phyloP scores from a whole-genome alignment of 2,888 invertebrate genomes.

The Elegia similella region DNA sequence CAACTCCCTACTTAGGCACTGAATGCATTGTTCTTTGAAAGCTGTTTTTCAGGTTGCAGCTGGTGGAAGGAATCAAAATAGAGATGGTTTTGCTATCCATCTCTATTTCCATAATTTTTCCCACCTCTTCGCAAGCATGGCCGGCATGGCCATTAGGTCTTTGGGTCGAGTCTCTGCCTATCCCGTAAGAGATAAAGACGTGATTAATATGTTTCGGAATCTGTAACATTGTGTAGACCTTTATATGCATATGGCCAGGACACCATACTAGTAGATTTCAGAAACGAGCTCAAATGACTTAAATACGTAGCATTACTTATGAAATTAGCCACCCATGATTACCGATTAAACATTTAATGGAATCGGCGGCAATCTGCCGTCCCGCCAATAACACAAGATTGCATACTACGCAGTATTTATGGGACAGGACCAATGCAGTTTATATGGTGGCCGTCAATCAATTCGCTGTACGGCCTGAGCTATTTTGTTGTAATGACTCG shows the following conservation, averaged over 20 bases:
- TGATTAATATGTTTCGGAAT: too few relatives aligned
- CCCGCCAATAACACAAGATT: conserved; percentile 24
- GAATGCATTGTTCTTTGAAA: too few relatives aligned
- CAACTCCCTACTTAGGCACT: too few relatives aligned
- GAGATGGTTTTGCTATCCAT: too few relatives aligned
- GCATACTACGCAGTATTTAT: conserved; percentile 22
- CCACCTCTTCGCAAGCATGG: too few relatives aligned
- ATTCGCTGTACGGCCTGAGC: conserved; percentile 1
- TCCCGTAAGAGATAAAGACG: too few relatives aligned
- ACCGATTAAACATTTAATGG: conserved; percentile 30
- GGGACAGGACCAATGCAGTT: conserved; percentile 14
- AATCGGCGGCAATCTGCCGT: conserved; percentile 24
- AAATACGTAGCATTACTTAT: conserved; percentile 8
- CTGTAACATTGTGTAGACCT: too few relatives aligned
- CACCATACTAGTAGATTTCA: not conserved
- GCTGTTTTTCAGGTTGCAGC: too few relatives aligned
- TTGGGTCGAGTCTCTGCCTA: too few relatives aligned
- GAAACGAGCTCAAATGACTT: not conserved
- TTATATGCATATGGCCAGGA: not conserved
- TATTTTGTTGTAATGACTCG: conserved; percentile 7
- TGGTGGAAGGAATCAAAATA: too few relatives aligned
- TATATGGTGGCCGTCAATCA: conserved; percentile 16
- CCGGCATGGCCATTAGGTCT: too few relatives aligned
- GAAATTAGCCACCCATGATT: conserved; percentile 18
- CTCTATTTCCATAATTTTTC: too few relatives aligned